A percentile compares a stretch with the other conserved stretches of the same genome.
Evolutionary conservation across 2,797 vertebrate genomes (phyloP).

Genomic region (Danionella dracula): DNA sequence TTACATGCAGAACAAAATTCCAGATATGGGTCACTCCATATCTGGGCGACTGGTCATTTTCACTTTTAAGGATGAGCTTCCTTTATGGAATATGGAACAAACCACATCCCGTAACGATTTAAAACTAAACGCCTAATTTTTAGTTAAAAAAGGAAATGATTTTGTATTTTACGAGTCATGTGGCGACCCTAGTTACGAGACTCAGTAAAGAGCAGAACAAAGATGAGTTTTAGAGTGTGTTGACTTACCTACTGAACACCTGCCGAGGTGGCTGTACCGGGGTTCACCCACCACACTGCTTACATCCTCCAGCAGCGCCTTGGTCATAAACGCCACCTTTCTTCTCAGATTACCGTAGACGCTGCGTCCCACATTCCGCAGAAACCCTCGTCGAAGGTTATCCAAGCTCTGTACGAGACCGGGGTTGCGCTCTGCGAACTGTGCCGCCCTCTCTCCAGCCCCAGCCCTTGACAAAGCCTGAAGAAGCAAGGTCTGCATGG

Average conservation of each 20-base stretch:
- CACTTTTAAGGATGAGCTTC: too few relatives aligned
- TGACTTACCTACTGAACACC: constrained; percentile 78
- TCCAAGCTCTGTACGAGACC: constrained; percentile 72
- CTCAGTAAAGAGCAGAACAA: neutral
- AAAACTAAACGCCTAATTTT: too few relatives aligned
- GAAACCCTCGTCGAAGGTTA: constrained; percentile 68
- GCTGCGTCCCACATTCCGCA: constrained; percentile 76
- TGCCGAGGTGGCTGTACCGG: constrained; percentile 63
- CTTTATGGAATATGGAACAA: too few relatives aligned
- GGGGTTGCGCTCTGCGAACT: constrained; percentile 61
- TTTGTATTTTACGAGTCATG: too few relatives aligned
- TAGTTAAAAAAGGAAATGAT: too few relatives aligned
- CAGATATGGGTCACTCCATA: too few relatives aligned
- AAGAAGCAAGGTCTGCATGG: constrained; percentile 67
- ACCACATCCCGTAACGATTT: too few relatives aligned
- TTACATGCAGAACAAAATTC: too few relatives aligned
- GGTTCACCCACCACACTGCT: constrained; percentile 73
- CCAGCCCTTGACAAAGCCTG: constrained; percentile 73
- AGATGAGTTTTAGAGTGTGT: neutral
- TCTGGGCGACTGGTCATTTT: too few relatives aligned
- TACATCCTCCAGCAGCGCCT: constrained; percentile 78
- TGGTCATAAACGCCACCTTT: constrained; percentile 75
- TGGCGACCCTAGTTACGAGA: too few relatives aligned
- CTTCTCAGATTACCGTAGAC: constrained; percentile 76
- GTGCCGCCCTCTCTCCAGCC: constrained; percentile 54